Evolutionary conservation across 2,113 vertebrate species (phyloP).

Genomic region (Papio anubis): DNA sequence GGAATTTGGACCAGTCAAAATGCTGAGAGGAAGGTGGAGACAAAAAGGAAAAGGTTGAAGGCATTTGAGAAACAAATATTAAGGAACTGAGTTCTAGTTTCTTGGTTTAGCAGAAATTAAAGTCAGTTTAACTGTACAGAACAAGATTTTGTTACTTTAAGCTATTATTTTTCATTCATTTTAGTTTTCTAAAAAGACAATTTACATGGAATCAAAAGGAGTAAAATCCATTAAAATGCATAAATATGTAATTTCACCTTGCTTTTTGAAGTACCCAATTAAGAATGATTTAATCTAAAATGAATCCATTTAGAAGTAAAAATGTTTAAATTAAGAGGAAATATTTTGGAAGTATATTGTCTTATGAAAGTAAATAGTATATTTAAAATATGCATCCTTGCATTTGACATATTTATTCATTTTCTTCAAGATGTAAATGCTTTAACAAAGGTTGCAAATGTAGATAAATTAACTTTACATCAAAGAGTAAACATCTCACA

Average conservation of each 20-base stretch:
- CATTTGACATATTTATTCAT: conserved; percentile 48
- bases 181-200: conserved; percentile 52
- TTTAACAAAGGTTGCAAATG: conserved; percentile 49
- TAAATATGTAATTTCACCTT: conserved; percentile 52
- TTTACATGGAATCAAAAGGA: conserved; percentile 60
- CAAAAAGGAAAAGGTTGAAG: background rate
- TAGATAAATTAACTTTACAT: conserved; percentile 54
- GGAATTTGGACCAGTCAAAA: background rate
- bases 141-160: conserved; percentile 54
- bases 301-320: background rate
- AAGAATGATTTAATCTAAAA: conserved; percentile 54
- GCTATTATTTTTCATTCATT: conserved; percentile 25
- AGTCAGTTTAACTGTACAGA: conserved; percentile 40
- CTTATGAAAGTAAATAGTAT: conserved; percentile 2
- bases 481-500: conserved; percentile 52
- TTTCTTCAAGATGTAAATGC: conserved; percentile 49
- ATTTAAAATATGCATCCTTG: conserved; percentile 56
- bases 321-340: conserved; percentile 55
- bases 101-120: conserved; percentile 30
- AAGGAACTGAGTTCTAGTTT: conserved; percentile 13
- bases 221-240: conserved; percentile 55
- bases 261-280: conserved; percentile 43
- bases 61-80: background rate
- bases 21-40: background rate
- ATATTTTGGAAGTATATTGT: conserved; percentile 65